Conservation (phyloP, 2,113 vertebrate genomes). For the Burhinus oedicnemus region DNA sequence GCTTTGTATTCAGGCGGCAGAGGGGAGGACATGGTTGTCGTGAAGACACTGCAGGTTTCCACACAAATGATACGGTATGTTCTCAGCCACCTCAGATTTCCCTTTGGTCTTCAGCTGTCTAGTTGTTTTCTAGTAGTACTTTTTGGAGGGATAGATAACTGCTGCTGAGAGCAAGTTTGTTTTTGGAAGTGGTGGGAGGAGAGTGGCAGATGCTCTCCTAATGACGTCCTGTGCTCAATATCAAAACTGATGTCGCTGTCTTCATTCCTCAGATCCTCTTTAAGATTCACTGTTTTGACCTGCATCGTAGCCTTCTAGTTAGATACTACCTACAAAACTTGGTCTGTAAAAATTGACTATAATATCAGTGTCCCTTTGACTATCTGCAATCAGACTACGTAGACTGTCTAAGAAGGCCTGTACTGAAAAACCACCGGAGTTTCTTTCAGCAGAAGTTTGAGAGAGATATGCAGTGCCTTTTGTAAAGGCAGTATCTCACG, state of each 20-base stretch:
- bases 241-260: not conserved
- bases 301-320: not conserved
- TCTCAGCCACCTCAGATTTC: not conserved
- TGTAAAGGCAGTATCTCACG: not conserved
- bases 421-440: not conserved
- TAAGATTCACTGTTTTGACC: not conserved
- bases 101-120: not conserved
- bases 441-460: not conserved
- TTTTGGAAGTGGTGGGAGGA: not conserved
- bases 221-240: not conserved
- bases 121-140: not conserved
- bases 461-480: not conserved
- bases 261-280: not conserved
- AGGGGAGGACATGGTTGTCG: not conserved
- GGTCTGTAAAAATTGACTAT: not conserved
- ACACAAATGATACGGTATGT: not conserved
- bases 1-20: not conserved
- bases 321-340: not conserved
- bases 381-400: rapidly evolving
- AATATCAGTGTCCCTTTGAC: not conserved
- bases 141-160: not conserved
- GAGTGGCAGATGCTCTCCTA: not conserved
- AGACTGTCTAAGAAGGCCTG: not conserved
- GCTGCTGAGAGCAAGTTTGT: not conserved
- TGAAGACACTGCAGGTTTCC: not conserved